Evolutionary conservation across 1,140 invertebrate genomes (phyloP), one percentile per base, ranked within the genome.

Genomic region (Scaptomyza pallida): DNA sequence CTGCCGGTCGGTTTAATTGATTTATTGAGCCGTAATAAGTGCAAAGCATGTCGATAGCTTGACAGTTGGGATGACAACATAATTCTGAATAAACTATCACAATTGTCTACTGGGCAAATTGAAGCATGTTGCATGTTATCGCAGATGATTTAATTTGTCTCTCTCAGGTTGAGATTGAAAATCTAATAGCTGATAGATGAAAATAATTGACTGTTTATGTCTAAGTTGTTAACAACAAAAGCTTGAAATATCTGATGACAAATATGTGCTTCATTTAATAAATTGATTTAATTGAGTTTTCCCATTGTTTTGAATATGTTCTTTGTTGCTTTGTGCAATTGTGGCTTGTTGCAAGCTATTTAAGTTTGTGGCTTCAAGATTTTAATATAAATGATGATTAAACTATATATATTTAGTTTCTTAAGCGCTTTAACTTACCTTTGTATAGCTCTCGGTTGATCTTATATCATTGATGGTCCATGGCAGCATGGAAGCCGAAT

Each of bases 401-500:
- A 26, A 26, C 1, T 26, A 26, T 26, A n/a, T n/a, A n/a, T n/a
- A n/a, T n/a, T n/a, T n/a, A n/a, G 5, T 2, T 2, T 23, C 1
- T 4, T 0, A 23, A 23, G 23, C 4, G 23, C 3, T 8, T 43
- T 21, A 8, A 74, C 70, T 85, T 63, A 91, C 90, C 92, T 93
- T 93, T 75, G 94, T 92, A 51, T 91, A 92, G 48, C 90, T 92
- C 44, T 93, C 93, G 40, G 93, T 92, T 70, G 93, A 93, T 43
- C 93, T 91, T 30, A 95, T 94, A 75, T 95, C 94, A 15, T 93
- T 93, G 30, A 94, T 93, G 35, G 94, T 93, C 95, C 95, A 96
- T 3, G 95, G 95, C 64, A 96, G 83, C 95, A 96, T 96, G n/a
- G 95, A 93, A 43, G 93, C 94, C 35, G 95, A 95, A 72, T 95